Percentiles rank a stretch among this genome's conserved stretches.
Evolutionary conservation across 2,888 invertebrate genomes (phyloP).

Genomic region (Pogonocherus hispidulus): DNA sequence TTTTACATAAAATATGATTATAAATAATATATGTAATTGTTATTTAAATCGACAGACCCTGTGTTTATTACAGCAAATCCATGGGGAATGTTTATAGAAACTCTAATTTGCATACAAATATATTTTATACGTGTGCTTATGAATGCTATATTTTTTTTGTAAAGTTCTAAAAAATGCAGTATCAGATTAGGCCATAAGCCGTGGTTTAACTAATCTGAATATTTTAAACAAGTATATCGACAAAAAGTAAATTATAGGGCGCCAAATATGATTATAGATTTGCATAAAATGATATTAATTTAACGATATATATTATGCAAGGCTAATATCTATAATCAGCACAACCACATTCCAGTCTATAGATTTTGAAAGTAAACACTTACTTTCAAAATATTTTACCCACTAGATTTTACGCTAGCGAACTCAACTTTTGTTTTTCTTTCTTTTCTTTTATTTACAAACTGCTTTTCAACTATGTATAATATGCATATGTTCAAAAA

Average conservation of each 20-base stretch:
- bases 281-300: background rate
- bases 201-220: constrained; percentile 9
- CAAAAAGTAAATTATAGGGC: background rate
- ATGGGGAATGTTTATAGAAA: constrained; percentile 9
- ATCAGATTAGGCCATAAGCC: constrained; percentile 1
- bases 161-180: constrained; percentile 14
- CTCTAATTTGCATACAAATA: constrained; percentile 16
- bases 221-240: background rate
- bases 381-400: too few relatives aligned
- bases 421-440: too few relatives aligned
- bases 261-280: background rate
- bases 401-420: too few relatives aligned
- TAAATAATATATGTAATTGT: constrained; percentile 10
- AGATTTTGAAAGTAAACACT: too few relatives aligned
- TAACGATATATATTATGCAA: too few relatives aligned
- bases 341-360: too few relatives aligned
- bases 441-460: too few relatives aligned
- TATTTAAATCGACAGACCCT: constrained; percentile 9
- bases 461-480: too few relatives aligned
- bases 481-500: too few relatives aligned
- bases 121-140: constrained; percentile 14
- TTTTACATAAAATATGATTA: background rate
- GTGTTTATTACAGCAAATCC: constrained; percentile 12
- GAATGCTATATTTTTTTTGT: constrained; percentile 11
- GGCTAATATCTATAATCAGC: too few relatives aligned